A percentile compares a stretch with the other conserved stretches of the same genome.
phyloP scores from a whole-genome alignment of 2,888 invertebrate species.

The Zygaena filipendulae region DNA sequence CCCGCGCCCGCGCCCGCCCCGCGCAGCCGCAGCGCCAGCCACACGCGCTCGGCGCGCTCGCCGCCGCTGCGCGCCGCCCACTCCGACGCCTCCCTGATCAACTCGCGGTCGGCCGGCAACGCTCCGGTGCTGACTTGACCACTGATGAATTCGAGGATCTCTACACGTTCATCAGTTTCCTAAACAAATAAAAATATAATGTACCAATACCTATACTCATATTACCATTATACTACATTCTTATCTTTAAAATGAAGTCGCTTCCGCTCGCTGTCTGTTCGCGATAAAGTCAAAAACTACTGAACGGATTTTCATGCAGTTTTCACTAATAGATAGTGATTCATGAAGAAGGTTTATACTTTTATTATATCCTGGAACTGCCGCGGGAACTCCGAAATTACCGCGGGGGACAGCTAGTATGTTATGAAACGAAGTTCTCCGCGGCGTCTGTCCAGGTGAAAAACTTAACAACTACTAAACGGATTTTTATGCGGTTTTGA shows the following conservation, averaged over 20 bases:
- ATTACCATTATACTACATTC: not conserved
- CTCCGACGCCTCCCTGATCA: slow-evolving; percentile 30
- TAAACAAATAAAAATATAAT: slow-evolving; percentile 21
- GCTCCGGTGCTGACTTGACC: slow-evolving; percentile 43
- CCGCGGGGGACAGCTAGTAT: too few species aligned
- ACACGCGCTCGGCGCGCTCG: slow-evolving; percentile 46
- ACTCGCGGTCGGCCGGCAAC: slow-evolving; percentile 40
- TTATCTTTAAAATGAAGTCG: not conserved
- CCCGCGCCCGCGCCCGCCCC: slow-evolving; percentile 22
- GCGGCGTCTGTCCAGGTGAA: too few species aligned
- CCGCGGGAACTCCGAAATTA: too few species aligned
- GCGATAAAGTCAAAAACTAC: too few species aligned
- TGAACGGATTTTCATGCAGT: too few species aligned
- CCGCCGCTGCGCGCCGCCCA: slow-evolving; percentile 28
- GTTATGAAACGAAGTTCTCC: too few species aligned
- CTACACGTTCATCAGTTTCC: slow-evolving; percentile 40
- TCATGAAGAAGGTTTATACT: too few species aligned
- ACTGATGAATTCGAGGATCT: slow-evolving; percentile 47
- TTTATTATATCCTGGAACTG: too few species aligned
- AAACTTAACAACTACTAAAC: too few species aligned
- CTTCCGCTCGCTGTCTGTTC: not conserved
- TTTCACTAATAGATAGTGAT: too few species aligned
- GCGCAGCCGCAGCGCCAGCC: slow-evolving; percentile 31
- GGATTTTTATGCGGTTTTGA: too few species aligned
- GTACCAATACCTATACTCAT: not conserved